Evolutionary conservation across 2,888 invertebrate genomes (phyloP).

Genomic region (Cryptocephalus primarius): DNA sequence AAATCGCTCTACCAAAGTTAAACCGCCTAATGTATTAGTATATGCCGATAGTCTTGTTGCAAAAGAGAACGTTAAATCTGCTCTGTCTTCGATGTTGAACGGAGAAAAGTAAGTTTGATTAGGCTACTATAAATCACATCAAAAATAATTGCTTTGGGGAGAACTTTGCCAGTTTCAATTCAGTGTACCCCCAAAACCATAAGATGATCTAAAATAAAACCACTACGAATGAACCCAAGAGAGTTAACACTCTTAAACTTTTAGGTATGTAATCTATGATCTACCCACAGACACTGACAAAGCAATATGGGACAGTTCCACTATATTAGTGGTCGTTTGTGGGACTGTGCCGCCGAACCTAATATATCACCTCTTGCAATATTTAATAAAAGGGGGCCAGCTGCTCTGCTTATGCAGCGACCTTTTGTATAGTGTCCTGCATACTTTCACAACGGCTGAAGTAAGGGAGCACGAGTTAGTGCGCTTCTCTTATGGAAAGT

Average conservation of each 20-base stretch:
- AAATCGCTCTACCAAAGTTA: slow-evolving; percentile 24
- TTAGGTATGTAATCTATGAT: slow-evolving; percentile 53
- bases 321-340: slow-evolving; percentile 59
- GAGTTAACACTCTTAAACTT: slow-evolving; percentile 13
- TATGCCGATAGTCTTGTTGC: slow-evolving; percentile 69
- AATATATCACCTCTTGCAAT: slow-evolving; percentile 57
- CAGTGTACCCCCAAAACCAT: no score
- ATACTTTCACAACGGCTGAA: slow-evolving; percentile 76
- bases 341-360: slow-evolving; percentile 59
- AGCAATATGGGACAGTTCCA: slow-evolving; percentile 28
- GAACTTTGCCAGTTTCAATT: no score
- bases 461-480: slow-evolving; percentile 75
- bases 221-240: no score
- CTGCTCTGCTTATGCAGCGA: slow-evolving; percentile 73
- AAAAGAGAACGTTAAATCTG: slow-evolving; percentile 61
- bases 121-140: no score
- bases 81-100: slow-evolving; percentile 57
- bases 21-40: slow-evolving; percentile 72
- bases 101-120: slow-evolving; percentile 50
- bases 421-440: slow-evolving; percentile 63
- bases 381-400: slow-evolving; percentile 62
- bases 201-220: no score
- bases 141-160: no score
- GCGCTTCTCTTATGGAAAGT: slow-evolving; percentile 71
- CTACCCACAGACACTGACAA: slow-evolving; percentile 32